Conservation (phyloP, 2,797 vertebrate genomes). For the Champsocephalus esox region DNA sequence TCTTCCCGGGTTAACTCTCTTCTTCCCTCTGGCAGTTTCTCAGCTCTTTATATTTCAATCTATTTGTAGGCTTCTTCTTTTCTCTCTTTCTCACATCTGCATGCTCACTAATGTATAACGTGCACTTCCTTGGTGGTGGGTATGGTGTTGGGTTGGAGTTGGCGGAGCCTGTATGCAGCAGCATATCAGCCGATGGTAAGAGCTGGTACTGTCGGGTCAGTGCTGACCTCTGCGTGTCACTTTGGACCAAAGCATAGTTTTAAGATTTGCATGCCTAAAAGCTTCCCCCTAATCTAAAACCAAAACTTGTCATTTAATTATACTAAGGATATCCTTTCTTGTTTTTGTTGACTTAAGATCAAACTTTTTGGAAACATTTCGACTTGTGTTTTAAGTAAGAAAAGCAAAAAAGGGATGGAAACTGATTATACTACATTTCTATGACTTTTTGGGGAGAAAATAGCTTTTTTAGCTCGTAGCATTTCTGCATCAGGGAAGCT, state of each 20-base stretch:
- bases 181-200: slow-evolving; percentile 82
- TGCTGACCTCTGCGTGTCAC: slow-evolving; percentile 90
- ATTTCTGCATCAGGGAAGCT: slow-evolving; percentile 29
- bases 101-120: slow-evolving; percentile 76
- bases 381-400: slow-evolving; percentile 71
- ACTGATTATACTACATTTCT: slow-evolving; percentile 1
- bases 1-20: neutral
- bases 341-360: slow-evolving; percentile 74
- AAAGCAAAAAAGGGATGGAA: slow-evolving; percentile 66
- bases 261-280: slow-evolving; percentile 38
- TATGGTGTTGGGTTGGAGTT: slow-evolving; percentile 75
- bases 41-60: slow-evolving; percentile 10
- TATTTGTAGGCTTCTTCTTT: slow-evolving; percentile 16
- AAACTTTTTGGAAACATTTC: slow-evolving; percentile 38
- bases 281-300: neutral
- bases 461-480: slow-evolving; percentile 37
- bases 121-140: slow-evolving; percentile 75
- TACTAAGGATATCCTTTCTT: slow-evolving; percentile 20
- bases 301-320: neutral
- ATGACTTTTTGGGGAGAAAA: neutral
- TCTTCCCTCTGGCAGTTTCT: slow-evolving; percentile 32
- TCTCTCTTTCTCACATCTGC: slow-evolving; percentile 57
- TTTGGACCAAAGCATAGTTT: slow-evolving; percentile 39
- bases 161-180: slow-evolving; percentile 67
- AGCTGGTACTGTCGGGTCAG: slow-evolving; percentile 91